Evolutionary conservation across 2,113 vertebrate genomes (phyloP).

Genomic region (Globicephala melas): DNA sequence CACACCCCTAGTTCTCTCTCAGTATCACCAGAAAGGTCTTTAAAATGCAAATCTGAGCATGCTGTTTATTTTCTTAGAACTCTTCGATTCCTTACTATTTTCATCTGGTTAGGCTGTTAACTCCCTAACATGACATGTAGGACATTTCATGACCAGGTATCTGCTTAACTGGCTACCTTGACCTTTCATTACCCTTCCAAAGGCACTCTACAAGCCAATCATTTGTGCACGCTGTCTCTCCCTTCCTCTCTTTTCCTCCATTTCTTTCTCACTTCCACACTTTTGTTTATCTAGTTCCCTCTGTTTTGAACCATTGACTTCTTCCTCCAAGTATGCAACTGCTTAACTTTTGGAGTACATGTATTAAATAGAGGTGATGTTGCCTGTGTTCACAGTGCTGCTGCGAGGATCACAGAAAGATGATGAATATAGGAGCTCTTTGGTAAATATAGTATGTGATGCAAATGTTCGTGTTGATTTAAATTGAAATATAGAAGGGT

Average conservation of each 20-base stretch:
- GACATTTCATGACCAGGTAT: neutral
- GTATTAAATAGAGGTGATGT: neutral
- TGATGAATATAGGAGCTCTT: neutral
- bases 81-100: neutral
- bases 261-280: neutral
- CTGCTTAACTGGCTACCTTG: neutral
- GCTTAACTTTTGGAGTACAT: neutral
- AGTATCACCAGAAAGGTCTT: neutral
- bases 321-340: neutral
- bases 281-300: neutral
- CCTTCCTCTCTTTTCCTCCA: neutral
- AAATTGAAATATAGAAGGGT: neutral
- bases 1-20: neutral
- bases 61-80: neutral
- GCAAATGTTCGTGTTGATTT: neutral
- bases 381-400: neutral
- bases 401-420: neutral
- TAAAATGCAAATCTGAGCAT: neutral
- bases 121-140: neutral
- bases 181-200: neutral
- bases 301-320: neutral
- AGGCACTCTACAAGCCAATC: neutral
- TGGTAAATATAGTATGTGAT: neutral
- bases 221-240: neutral
- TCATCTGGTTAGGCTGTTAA: neutral